Evolutionary conservation across 2,888 invertebrate genomes (phyloP).

Genomic region (Drosophila neoperkinsi): DNA sequence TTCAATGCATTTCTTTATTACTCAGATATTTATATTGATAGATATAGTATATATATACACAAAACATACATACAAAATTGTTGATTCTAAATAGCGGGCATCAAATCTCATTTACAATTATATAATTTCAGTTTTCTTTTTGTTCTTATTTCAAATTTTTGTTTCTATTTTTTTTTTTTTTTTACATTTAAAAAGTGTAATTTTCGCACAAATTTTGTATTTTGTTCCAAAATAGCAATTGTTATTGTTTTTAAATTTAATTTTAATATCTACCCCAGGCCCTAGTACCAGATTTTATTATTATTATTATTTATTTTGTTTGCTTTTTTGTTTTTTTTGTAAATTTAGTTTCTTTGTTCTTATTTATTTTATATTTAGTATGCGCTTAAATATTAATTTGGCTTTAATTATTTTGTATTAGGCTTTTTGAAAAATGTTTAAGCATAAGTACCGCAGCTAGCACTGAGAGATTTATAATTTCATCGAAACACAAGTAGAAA

Average conservation of each 20-base stretch:
- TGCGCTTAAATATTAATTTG: conserved; percentile 73
- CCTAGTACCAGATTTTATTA: conserved; percentile 64
- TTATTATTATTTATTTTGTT: conserved; percentile 8
- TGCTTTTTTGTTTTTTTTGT: conserved; percentile 33
- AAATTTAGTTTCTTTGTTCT: conserved; percentile 30
- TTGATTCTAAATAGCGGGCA: conserved; percentile 51
- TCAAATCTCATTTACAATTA: conserved; percentile 54
- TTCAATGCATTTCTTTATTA: conserved; percentile 77
- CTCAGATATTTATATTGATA: conserved; percentile 71
- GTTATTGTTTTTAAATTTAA: conserved; percentile 41
- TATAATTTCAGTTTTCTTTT: conserved; percentile 24
- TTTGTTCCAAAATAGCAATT: conserved; percentile 53
- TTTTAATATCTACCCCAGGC: conserved; percentile 72
- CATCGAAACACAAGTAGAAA: conserved; percentile 19
- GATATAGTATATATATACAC: conserved; percentile 66
- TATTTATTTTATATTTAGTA: conserved; percentile 29
- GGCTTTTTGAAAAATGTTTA: conserved; percentile 39
- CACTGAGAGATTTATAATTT: conserved; percentile 44
- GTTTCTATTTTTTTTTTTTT: conserved; percentile 16
- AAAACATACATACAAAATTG: conserved; percentile 78
- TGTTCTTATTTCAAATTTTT: conserved; percentile 17
- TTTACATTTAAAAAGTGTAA: conserved; percentile 70
- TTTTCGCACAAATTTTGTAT: conserved; percentile 56
- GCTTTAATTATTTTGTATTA: conserved; percentile 59
- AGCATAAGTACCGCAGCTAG: conserved; percentile 63